These are phyloP conservation scores for Archips xylosteana DNA, from an alignment of 2,888 invertebrate genomes.

Conservation along the genomic window DNA sequence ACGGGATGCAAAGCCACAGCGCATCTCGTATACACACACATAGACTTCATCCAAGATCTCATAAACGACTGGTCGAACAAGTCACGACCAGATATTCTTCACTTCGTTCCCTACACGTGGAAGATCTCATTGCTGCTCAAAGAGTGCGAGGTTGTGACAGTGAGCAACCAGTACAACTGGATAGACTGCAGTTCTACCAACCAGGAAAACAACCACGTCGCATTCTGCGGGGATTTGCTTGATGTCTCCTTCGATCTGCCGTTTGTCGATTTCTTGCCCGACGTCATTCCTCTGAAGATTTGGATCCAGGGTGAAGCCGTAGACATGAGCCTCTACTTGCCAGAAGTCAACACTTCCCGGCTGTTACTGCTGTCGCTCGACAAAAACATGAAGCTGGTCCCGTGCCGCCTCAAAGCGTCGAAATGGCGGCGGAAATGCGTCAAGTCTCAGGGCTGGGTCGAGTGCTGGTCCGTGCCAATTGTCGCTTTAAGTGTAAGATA, in stretches of 20 bases:
- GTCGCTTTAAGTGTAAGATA: constrained; percentile 96
- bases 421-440: constrained; percentile 94
- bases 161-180: constrained; percentile 99
- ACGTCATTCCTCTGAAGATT: constrained; percentile 94
- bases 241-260: constrained; percentile 97
- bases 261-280: constrained; percentile 97
- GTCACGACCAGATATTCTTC: constrained; percentile 95
- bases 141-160: constrained; percentile 97
- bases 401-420: constrained; percentile 83
- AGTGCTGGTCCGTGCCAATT: constrained; percentile 98
- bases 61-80: constrained; percentile 99
- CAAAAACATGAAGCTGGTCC: constrained; percentile 94
- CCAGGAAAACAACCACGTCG: constrained; percentile 97
- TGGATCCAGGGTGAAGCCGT: constrained; percentile 98
- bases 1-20: constrained; percentile 98
- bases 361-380: constrained; percentile 93
- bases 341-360: constrained; percentile 95
- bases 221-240: constrained; percentile 96
- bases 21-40: constrained; percentile 97
- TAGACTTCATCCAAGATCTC: constrained; percentile 98
- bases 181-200: constrained; percentile 98
- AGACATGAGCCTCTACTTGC: constrained; percentile 95
- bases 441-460: constrained; percentile 93
- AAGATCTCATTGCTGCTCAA: constrained; percentile 95
- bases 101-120: constrained; percentile 99